Evolutionary conservation across 1,140 invertebrate species (phyloP).

Genomic region (honey bee (Apis mellifera)): DNA sequence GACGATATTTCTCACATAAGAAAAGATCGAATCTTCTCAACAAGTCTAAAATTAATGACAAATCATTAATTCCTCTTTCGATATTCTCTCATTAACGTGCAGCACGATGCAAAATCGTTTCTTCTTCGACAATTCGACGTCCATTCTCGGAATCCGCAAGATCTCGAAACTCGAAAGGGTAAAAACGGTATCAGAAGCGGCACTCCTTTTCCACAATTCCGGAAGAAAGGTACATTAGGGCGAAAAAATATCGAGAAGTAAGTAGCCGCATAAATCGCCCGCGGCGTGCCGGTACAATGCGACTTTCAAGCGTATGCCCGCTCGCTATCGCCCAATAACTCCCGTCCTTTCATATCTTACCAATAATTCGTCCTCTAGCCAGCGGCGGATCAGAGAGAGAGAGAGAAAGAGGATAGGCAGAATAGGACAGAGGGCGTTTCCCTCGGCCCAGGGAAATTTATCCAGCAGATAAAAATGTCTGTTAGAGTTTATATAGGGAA

Average conservation of each 20-base stretch:
- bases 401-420: background rate
- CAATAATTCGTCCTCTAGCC: constrained; percentile 73
- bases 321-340: constrained; percentile 76
- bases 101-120: no score
- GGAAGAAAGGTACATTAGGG: background rate
- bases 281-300: constrained; percentile 17
- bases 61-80: no score
- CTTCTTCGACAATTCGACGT: no score
- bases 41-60: no score
- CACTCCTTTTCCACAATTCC: background rate
- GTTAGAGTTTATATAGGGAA: constrained; percentile 75
- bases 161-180: no score
- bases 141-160: no score
- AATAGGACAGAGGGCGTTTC: constrained; percentile 1
- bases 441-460: constrained; percentile 72
- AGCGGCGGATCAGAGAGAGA: constrained; percentile 20
- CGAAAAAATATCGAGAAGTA: background rate
- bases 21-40: no score
- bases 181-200: no score
- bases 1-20: no score
- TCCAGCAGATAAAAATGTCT: constrained; percentile 78
- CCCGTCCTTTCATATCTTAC: constrained; percentile 74
- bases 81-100: no score
- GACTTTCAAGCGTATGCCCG: constrained; percentile 58
- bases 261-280: constrained; percentile 53